Base-by-base conservation (phyloP, 1,140 invertebrate species). In the Philotrypesis tridentata region DNA sequence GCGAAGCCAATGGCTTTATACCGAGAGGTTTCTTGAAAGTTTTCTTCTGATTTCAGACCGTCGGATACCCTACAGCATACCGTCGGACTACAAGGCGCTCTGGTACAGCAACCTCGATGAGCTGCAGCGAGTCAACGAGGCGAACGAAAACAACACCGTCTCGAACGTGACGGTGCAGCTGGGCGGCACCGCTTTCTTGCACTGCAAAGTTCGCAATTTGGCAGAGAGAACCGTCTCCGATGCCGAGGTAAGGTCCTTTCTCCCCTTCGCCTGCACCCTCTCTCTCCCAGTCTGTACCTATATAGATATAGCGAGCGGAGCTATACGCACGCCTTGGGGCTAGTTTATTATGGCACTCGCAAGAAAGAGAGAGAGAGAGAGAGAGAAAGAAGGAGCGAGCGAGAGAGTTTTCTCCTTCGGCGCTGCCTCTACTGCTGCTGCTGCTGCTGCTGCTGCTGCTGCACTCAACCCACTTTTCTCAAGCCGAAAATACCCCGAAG, bases 131-230 rank as follows among this genome's bases (percentile, higher is more conserved):
- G 91, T 92, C 81, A 92, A 93, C 86, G 93, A 94, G 85, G 93
- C 92, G 60, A 90, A 91, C 85, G 93, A 95, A 87, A 95, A 96
- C 90, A 95, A 95, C 84, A 95, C 95, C 21, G 93, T 94, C 48
- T 94, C 93, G 82, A 97, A 97, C 88, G 94, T 96, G 72, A 97
- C 96, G 5, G 96, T 96, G 12, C 96, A 97, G 87, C 91, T 97
- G 25, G 96, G 96, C 23, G 95, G 95, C 73, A 96, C 95, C 1
- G 96, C 96, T 29, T 97, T 96, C 89, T 93, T 97, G n/a, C 95
- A 96, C 90, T 97, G 96, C 90, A 93, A 94, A 88, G 94, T 95
- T 82, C 92, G 95, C 79, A 95, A 94, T 89, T 92, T 94, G 67
- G 93, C 93, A 9, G 94, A 95, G 87, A 90, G 94, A 89, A 94